Percentiles rank a stretch among this genome's conserved stretches.
Evolutionary conservation across 2,797 vertebrate species (phyloP).

Genomic region (Muscicapa comitata): DNA sequence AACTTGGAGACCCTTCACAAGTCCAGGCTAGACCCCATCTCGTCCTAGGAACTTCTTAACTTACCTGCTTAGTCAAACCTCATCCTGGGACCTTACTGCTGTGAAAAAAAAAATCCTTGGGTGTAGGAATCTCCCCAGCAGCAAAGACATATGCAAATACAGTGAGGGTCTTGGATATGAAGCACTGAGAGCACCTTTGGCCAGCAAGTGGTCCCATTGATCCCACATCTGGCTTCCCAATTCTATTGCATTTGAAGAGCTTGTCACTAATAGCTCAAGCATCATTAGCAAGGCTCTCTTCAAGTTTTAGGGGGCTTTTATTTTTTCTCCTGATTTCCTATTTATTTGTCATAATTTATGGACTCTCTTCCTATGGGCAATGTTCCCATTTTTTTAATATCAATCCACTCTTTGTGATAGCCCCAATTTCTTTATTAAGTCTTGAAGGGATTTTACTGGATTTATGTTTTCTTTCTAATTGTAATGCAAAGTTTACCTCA

Average conservation of each 20-base stretch:
- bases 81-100: not conserved
- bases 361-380: not conserved
- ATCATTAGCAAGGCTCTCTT: not conserved
- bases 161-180: not conserved
- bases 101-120: not conserved
- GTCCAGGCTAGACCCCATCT: not conserved
- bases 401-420: not conserved
- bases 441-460: not conserved
- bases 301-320: not conserved
- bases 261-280: not conserved
- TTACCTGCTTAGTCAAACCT: not conserved
- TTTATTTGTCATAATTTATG: not conserved
- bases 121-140: not conserved
- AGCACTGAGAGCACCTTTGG: rapidly evolving
- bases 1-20: not conserved
- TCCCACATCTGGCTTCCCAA: not conserved
- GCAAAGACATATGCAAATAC: not conserved
- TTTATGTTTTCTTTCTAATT: not conserved
- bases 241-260: not conserved
- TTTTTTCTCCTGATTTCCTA: not conserved
- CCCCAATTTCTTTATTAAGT: not conserved
- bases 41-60: not conserved
- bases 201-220: not conserved
- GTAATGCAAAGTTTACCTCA: not conserved
- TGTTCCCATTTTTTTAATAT: not conserved